phyloP scores from a whole-genome alignment of 1,140 invertebrate species.

The Drosophila serrata region DNA sequence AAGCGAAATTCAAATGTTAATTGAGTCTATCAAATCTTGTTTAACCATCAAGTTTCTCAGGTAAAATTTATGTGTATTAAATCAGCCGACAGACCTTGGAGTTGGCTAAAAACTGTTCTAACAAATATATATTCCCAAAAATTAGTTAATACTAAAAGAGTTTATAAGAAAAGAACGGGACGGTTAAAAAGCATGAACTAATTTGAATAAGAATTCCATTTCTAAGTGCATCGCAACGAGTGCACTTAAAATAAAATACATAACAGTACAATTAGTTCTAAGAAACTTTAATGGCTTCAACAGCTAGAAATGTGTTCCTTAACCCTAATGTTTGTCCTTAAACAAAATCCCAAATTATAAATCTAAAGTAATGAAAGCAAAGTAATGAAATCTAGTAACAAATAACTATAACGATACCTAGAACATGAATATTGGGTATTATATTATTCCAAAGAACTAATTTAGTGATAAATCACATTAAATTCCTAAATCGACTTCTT shows the following conservation, averaged over 20 bases:
- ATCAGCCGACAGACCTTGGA: not conserved
- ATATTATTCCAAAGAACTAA: not conserved
- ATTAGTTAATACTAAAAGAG: not conserved
- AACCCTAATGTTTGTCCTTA: not conserved
- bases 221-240: not conserved
- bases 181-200: not conserved
- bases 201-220: too few relatives aligned
- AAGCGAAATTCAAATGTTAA: not conserved
- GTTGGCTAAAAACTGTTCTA: not conserved
- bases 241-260: not conserved
- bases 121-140: not conserved
- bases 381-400: not conserved
- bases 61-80: not conserved
- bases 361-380: not conserved
- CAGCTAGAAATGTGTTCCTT: too few relatives aligned
- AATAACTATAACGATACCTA: not conserved
- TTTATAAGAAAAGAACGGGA: not conserved
- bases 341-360: not conserved
- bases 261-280: not conserved
- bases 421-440: too few relatives aligned
- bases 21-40: not conserved
- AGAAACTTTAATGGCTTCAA: not conserved
- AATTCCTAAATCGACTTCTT: not conserved
- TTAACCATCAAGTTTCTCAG: not conserved
- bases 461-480: not conserved